These are phyloP conservation scores for Myotis findleyi DNA, from an alignment of 2,797 vertebrate genomes.

Conservation along the genomic window DNA sequence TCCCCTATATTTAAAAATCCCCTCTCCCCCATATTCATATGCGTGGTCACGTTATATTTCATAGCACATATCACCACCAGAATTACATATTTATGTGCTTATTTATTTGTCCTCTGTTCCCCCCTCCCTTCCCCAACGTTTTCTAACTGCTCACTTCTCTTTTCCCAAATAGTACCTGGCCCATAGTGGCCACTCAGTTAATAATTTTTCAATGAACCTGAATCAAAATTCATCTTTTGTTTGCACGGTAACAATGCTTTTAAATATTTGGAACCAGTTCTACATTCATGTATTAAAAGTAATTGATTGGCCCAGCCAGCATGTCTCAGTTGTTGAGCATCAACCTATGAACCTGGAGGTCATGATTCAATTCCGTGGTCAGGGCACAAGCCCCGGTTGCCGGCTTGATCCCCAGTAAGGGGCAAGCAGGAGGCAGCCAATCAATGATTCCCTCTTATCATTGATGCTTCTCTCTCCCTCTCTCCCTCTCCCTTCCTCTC, in stretches of 20 bases:
- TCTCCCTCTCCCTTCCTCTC: no score
- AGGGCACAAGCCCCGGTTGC: no score
- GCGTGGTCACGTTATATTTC: not conserved
- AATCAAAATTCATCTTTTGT: slow-evolving; percentile 53
- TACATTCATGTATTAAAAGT: slow-evolving; percentile 25
- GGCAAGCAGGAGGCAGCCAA: no score
- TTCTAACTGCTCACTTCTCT: not conserved
- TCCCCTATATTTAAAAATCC: not conserved
- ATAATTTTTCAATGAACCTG: slow-evolving; percentile 29
- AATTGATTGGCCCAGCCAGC: not conserved
- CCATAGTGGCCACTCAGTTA: not conserved
- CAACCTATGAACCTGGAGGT: no score
- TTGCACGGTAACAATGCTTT: slow-evolving; percentile 43
- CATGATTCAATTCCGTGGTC: no score
- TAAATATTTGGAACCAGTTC: slow-evolving; percentile 11
- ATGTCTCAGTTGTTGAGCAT: no score
- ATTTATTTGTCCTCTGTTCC: not conserved
- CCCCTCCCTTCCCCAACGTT: not conserved
- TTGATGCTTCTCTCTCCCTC: no score
- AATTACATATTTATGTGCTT: not conserved
- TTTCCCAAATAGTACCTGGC: slow-evolving; percentile 8
- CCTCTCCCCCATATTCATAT: not conserved
- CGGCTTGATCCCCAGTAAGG: no score
- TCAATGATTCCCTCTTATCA: no score
- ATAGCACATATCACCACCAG: not conserved